A percentile compares a stretch with the other conserved stretches of the same genome.
These are phyloP conservation scores for Eleutherodactylus coqui DNA, from an alignment of 2,797 vertebrate species.

Conservation along the genomic window DNA sequence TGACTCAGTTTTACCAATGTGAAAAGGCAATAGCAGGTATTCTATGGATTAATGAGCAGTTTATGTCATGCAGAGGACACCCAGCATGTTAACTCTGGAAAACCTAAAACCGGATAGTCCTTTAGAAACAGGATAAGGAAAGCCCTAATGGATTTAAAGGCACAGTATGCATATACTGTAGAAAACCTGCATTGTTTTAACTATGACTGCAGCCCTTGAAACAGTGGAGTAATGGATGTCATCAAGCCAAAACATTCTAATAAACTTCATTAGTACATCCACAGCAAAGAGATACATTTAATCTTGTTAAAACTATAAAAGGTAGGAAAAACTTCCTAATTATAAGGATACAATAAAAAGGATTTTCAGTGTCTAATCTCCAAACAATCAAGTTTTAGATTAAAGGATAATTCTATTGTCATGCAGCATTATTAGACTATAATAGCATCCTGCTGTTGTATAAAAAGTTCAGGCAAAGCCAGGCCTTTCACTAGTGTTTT, in stretches of 20 bases:
- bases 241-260: neutral
- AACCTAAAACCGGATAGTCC: too few species aligned
- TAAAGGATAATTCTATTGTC: constrained; percentile 46
- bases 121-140: too few species aligned
- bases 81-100: neutral
- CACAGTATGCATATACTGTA: too few species aligned
- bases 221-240: neutral
- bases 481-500: constrained; percentile 22
- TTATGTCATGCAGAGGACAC: neutral
- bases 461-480: constrained; percentile 22
- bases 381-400: constrained; percentile 29
- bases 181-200: too few species aligned
- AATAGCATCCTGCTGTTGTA: constrained; percentile 53
- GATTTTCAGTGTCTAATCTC: neutral
- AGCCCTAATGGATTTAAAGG: too few species aligned
- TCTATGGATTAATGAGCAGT: neutral
- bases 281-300: constrained; percentile 1
- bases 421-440: constrained; percentile 13
- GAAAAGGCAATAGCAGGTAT: too few species aligned
- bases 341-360: constrained; percentile 24
- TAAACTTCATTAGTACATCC: neutral
- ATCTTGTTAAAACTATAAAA: constrained; percentile 40
- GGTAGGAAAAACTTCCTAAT: neutral
- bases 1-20: too few species aligned
- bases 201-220: neutral